Evolutionary conservation across 2,888 invertebrate species (phyloP).

Genomic region (Halictus quadricinctus): DNA sequence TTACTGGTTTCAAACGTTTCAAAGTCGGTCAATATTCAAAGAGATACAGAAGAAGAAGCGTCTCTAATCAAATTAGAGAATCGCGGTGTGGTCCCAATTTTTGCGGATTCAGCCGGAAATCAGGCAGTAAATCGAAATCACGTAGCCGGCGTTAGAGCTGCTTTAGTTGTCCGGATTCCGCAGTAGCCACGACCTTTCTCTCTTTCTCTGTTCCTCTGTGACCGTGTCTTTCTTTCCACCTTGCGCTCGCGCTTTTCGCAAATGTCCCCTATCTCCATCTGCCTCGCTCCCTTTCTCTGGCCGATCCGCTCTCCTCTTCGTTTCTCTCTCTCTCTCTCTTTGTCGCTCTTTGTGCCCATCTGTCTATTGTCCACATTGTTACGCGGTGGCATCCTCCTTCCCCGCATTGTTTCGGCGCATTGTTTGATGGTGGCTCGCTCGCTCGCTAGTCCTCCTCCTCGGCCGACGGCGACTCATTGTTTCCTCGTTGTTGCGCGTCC

Average conservation of each 20-base stretch:
- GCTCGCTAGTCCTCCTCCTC: constrained; percentile 62
- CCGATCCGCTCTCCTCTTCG: constrained; percentile 1
- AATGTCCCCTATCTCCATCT: constrained; percentile 22
- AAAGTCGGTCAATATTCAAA: no score
- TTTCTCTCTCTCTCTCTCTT: constrained; percentile 29
- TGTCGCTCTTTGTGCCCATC: constrained; percentile 71
- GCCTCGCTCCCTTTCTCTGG: constrained; percentile 21
- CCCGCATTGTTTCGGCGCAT: constrained; percentile 78
- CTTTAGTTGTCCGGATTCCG: constrained; percentile 39
- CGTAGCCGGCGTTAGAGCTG: constrained; percentile 31
- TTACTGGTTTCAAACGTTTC: no score
- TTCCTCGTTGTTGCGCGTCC: constrained; percentile 72
- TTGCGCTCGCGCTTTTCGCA: constrained; percentile 49
- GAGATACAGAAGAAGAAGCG: not conserved
- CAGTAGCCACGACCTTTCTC: constrained; percentile 24
- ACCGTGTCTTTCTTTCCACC: constrained; percentile 42
- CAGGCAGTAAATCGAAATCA: constrained; percentile 28
- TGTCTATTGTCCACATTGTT: constrained; percentile 80
- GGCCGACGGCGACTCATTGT: constrained; percentile 74
- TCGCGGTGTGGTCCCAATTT: constrained; percentile 10
- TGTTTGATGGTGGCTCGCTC: constrained; percentile 75
- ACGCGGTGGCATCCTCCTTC: constrained; percentile 74
- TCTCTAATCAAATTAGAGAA: not conserved
- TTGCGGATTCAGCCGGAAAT: constrained; percentile 7
- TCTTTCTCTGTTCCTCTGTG: constrained; percentile 3